Evolutionary conservation across 2,888 invertebrate genomes (phyloP), one percentile per base, ranked within the genome.

Genomic region (Brachyptera risi): DNA sequence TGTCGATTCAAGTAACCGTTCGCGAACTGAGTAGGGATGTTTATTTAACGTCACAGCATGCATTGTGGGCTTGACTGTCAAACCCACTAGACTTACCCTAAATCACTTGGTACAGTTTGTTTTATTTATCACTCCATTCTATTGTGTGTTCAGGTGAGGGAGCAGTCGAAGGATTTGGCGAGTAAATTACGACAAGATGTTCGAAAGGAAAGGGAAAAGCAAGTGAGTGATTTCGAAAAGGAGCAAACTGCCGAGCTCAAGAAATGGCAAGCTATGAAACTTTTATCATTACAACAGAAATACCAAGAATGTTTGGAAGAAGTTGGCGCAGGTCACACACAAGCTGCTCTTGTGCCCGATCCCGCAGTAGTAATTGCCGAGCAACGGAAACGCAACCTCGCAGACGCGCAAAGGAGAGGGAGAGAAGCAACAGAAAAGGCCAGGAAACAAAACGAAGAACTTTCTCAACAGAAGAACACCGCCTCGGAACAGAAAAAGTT

Each of bases 151-250:
- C 62, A 84, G 84, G 83, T 83, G 35, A 78, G 85, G 23, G 80
- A 83, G 65, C 82, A 84, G 68, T 83, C 84, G 0, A 85, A 80
- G 68, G 79, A 80, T 65, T 75, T 85, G 65, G 83, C 86, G 1
- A 78, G 78, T 42, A 72, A 74, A 65, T 71, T 83, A 61, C 73
- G 84, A 0, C 77, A 81, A 60, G 78, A 80, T 66, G 80, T 82
- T 0, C 78, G 77, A 37, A 75, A 74, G 37, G 80, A 80, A 65
- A 78, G 80, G 63, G 72, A 74, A 49, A 77, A 77, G 24, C 80
- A 82, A 67, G 67, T 80, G 26, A 72, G 75, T 27, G 75, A 76
- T 63, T 71, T 81, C 26, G 78, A 82, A 65, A 74, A 76, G 60
- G 75, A 77, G 38, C 78, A 79, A 51, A 76, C 76, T 56, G 72